Base-by-base conservation (phyloP, 1,140 invertebrate genomes). In the Marisa cornuarietis region DNA sequence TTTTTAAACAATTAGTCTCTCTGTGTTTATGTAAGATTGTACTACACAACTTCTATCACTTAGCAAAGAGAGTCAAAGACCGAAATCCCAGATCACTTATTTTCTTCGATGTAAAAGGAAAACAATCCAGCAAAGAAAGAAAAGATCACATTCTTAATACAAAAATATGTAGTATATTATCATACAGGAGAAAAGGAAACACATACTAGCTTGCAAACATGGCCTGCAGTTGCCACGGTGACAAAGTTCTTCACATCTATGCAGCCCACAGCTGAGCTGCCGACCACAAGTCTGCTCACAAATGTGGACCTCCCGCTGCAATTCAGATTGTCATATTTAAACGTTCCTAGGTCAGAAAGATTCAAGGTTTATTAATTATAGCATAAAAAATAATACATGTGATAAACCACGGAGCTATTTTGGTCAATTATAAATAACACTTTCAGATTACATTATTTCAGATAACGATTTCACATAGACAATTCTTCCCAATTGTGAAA, bases 171-270 rank as follows among this genome's bases (percentile, higher is more conserved):
- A 18, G 31, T 42, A 42, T 6, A 42, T 42, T 8, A 63, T 24
- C 22, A 22, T 61, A 18, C 20, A 52, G 63, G n/a, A 42, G 9
- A n/a, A 61, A 68, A 42, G 20, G 11, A 20, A 31, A 49, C 22
- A 92, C 93, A 92, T 90, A 95, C 96, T 96, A 84, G 95, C 94
- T 82, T 94, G 92, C 82, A 94, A 94, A 88, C 97, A 98, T 4
- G 94, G 94, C 54, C 93, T 93, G 90, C 97, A 99, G 88, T 96
- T 94, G 73, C 96, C 96, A 78, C 93, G 93, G 90, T 99, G 97
- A 92, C 97, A 99, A 42, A 94, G 94, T 84, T 95, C 93, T 84
- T 96, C 94, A 91, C 97, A 99, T 82, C 94, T 94, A 88, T 99
- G 97, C 76, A 93, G 93, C 51, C 96, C 96, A 90, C 97, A 99